phyloP scores from a whole-genome alignment of 2,113 vertebrate species.

The Phrynocephalus versicolor region DNA sequence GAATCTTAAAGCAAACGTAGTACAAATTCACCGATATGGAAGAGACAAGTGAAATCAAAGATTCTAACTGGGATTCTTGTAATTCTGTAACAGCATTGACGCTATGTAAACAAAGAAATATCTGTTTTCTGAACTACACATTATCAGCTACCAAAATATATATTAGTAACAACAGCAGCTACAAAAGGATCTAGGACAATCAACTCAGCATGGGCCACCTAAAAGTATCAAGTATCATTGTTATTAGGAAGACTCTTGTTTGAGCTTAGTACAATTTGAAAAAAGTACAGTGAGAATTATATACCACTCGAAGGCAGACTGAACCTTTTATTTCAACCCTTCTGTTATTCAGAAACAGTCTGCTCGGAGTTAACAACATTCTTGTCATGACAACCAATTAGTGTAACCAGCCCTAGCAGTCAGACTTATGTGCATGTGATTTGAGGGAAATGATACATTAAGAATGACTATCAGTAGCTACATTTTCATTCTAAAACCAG shows the following conservation, averaged over 20 bases:
- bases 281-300: not conserved
- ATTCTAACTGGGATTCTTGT: constrained; percentile 32
- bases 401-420: not conserved
- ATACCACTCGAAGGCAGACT: not conserved
- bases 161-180: constrained; percentile 30
- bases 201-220: constrained; percentile 2
- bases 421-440: not conserved
- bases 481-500: not conserved
- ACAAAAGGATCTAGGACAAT: not conserved
- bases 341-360: not conserved
- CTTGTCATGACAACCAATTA: not conserved
- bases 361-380: not conserved
- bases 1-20: constrained; percentile 31
- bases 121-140: not conserved
- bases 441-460: not conserved
- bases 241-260: constrained; percentile 33
- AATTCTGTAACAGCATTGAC: not conserved
- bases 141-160: constrained; percentile 1
- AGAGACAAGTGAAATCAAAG: constrained; percentile 1
- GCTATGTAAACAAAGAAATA: not conserved
- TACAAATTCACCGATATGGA: not conserved
- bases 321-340: not conserved
- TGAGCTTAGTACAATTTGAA: not conserved
- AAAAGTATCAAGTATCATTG: constrained; percentile 11
- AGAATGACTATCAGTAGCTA: constrained; percentile 40